Conservation (phyloP, 2,888 invertebrate species). For the Lepetodrilus schrolli region DNA sequence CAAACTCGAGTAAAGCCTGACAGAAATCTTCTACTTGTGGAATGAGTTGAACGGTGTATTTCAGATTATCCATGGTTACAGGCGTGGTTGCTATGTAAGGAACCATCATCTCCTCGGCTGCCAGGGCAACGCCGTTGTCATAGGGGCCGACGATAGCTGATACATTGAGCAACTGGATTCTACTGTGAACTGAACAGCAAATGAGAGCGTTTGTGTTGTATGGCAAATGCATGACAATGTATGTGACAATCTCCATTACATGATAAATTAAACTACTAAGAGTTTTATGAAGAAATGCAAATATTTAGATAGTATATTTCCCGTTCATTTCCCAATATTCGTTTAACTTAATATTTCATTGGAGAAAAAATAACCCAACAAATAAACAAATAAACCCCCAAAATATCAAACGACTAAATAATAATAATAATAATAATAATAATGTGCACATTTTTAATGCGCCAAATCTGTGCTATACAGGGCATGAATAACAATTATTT, state of each 20-base stretch:
- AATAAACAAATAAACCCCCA: not conserved
- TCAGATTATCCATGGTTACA: conserved; percentile 41
- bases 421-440: no score
- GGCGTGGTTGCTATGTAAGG: conserved; percentile 59
- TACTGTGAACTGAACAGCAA: conserved; percentile 27
- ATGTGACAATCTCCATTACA: not conserved
- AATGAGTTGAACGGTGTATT: conserved; percentile 57
- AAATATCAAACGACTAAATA: no score
- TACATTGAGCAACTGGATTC: conserved; percentile 38
- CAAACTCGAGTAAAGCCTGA: conserved; percentile 58
- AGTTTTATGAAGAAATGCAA: no score
- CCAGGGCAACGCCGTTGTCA: conserved; percentile 56
- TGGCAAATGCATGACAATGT: no score
- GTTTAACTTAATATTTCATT: not conserved
- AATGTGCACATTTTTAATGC: no score
- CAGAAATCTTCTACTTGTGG: conserved; percentile 54
- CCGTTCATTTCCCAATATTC: not conserved
- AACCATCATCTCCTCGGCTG: conserved; percentile 57
- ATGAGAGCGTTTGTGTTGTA: no score
- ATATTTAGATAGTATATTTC: no score
- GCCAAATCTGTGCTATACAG: no score
- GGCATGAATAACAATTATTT: no score
- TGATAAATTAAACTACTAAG: no score
- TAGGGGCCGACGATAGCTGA: conserved; percentile 61
- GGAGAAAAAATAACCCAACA: not conserved